phyloP scores from a whole-genome alignment of 2,113 vertebrate species.

The Mus spicilegus region DNA sequence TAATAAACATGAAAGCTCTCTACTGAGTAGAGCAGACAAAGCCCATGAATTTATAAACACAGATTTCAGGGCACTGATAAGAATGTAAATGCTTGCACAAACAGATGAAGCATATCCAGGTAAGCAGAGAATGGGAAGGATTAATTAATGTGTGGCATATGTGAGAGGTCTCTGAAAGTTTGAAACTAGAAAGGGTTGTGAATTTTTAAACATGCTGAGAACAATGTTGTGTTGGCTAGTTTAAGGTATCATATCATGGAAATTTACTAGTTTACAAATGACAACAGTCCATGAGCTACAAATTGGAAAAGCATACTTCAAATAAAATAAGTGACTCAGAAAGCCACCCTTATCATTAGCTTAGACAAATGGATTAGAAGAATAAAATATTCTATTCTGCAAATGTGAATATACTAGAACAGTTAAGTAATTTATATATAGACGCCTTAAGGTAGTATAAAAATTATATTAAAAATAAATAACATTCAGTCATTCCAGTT shows the following conservation, averaged over 20 bases:
- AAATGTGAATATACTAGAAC: background rate
- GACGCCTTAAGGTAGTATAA: background rate
- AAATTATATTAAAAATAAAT: background rate
- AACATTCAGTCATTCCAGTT: background rate
- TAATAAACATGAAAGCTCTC: slow-evolving; percentile 56
- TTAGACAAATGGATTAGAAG: background rate
- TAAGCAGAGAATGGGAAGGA: slow-evolving; percentile 59
- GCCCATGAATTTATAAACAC: slow-evolving; percentile 59
- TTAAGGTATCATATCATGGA: background rate
- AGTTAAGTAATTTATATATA: background rate
- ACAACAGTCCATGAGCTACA: background rate
- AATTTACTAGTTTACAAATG: background rate
- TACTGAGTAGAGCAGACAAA: background rate
- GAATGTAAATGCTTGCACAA: slow-evolving; percentile 55
- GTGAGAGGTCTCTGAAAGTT: slow-evolving; percentile 50
- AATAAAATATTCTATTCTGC: background rate
- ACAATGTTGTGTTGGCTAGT: background rate
- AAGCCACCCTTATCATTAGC: background rate
- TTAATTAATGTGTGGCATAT: slow-evolving; percentile 51
- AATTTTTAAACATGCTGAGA: slow-evolving; percentile 51
- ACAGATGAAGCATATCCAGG: slow-evolving; percentile 24
- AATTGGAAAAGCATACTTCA: background rate
- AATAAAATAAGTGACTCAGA: slow-evolving; percentile 23
- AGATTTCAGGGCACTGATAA: slow-evolving; percentile 49
- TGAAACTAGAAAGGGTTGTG: slow-evolving; percentile 43